These are phyloP conservation scores for Chrysocyon brachyurus DNA, from an alignment of 2,797 vertebrate species.

Conservation along the genomic window DNA sequence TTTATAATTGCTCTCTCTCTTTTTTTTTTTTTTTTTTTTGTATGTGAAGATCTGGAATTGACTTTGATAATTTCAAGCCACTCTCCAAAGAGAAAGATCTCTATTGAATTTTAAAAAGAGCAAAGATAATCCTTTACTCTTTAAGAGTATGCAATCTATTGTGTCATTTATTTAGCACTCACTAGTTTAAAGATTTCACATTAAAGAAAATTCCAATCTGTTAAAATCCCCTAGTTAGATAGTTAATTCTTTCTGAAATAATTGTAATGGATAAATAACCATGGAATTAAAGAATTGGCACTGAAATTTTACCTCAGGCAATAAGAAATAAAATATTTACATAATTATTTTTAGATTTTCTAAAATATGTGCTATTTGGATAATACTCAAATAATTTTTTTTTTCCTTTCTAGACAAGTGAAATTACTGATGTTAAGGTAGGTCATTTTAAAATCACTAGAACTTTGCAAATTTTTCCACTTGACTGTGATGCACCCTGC, in stretches of 20 bases:
- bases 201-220: constrained; percentile 20
- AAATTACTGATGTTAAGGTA: constrained; percentile 50
- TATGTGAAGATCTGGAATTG: constrained; percentile 1
- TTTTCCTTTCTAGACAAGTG: constrained; percentile 66
- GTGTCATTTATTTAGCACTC: not conserved
- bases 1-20: not conserved
- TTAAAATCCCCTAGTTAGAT: constrained; percentile 17
- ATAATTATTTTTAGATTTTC: constrained; percentile 60
- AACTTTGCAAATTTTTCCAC: constrained; percentile 41
- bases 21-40: not conserved
- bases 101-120: not conserved
- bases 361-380: constrained; percentile 42
- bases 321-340: constrained; percentile 52
- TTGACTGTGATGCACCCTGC: not conserved
- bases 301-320: constrained; percentile 29
- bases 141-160: constrained; percentile 10
- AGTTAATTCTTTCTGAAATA: constrained; percentile 54
- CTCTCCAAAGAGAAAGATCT: constrained; percentile 19
- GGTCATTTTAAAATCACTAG: constrained; percentile 42
- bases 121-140: not conserved
- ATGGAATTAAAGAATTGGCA: constrained; percentile 34
- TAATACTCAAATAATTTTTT: constrained; percentile 51
- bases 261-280: constrained; percentile 53
- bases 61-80: not conserved
- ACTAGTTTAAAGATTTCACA: not conserved